Base-by-base conservation (phyloP, 2,113 vertebrate genomes). In the Puma concolor region DNA sequence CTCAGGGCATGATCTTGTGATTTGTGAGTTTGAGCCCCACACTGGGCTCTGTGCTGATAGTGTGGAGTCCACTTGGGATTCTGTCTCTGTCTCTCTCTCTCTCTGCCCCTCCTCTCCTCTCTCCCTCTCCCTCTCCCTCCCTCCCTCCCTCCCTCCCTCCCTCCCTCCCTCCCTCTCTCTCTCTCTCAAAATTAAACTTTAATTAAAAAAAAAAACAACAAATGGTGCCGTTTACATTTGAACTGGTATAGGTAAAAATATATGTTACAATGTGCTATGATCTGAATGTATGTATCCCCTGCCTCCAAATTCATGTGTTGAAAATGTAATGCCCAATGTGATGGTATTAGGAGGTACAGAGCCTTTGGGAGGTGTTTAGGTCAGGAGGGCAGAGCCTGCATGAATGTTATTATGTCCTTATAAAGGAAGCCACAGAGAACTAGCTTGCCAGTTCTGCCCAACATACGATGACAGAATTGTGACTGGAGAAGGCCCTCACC, bases 181-280 rank as follows among this genome's bases (percentile, higher is more conserved):
- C 54, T 21, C 54, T 19, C 50, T 50, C 50, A 44, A 44, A 44
- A 44, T 44, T 60, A 9, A 25, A 25, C 57, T 60, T 60, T 23
- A 60, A 60, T 60, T 54, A 19, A 54, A 54, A 21, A 23, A 23
- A 60, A 60, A 25, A 3, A 44, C 44, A 44, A 44, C 44, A 23
- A 60, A 60, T 60, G 57, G 13, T 93, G 19, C n/a, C 41, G 67
- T 94, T 95, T 95, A 87, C 10, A 63, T 93, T 91, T 89, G 63
- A 98, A 88, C 48, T 64, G 0, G 31, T 79, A 69, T 63, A 86
- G 8, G 44, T 95, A 23, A 96, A 97, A 83, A 74, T 13, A 60
- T 31, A 76, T 41, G 8, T 48, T 92, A 50, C 0, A 69, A 31
- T 54, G 21, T 81, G 19, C 52, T 64, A 10, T 60, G 52, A 15